Evolutionary conservation across 1,140 invertebrate genomes (phyloP).

Genomic region (Nomia melanderi): DNA sequence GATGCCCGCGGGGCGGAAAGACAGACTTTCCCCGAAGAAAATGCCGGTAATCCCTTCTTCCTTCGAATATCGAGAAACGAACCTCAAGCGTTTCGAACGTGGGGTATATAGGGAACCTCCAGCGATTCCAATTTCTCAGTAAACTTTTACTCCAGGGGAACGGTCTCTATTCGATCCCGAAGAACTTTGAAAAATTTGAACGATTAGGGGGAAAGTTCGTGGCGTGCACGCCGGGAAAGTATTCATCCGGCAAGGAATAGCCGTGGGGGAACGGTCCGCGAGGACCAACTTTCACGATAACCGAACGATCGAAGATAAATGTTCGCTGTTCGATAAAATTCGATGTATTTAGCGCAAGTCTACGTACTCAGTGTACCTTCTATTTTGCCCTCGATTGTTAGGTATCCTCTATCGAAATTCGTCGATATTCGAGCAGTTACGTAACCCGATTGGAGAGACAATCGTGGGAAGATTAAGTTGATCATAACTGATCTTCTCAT

Average conservation of each 20-base stretch:
- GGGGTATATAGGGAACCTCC: no score
- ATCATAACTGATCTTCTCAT: no score
- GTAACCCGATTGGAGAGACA: neutral
- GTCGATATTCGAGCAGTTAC: neutral
- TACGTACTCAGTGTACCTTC: conserved; percentile 25
- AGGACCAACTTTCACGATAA: neutral
- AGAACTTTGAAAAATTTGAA: neutral
- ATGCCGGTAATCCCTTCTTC: neutral
- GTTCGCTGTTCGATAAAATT: conserved; percentile 22
- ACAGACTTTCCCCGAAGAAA: neutral
- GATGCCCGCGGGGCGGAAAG: neutral
- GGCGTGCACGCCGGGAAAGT: no score
- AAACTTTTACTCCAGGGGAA: neutral
- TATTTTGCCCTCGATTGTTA: conserved; percentile 15
- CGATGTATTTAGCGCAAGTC: conserved; percentile 25
- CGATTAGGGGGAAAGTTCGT: no score
- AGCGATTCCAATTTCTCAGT: neutral
- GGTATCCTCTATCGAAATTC: neutral
- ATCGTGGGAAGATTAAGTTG: no score
- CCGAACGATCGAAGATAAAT: neutral
- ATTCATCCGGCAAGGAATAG: no score
- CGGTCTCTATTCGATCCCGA: conserved; percentile 1
- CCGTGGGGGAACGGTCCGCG: neutral
- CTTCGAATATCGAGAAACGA: neutral
- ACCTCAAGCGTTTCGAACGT: neutral